Base-by-base conservation (phyloP, 2,797 vertebrate species). In the Pogonophryne albipinna region DNA sequence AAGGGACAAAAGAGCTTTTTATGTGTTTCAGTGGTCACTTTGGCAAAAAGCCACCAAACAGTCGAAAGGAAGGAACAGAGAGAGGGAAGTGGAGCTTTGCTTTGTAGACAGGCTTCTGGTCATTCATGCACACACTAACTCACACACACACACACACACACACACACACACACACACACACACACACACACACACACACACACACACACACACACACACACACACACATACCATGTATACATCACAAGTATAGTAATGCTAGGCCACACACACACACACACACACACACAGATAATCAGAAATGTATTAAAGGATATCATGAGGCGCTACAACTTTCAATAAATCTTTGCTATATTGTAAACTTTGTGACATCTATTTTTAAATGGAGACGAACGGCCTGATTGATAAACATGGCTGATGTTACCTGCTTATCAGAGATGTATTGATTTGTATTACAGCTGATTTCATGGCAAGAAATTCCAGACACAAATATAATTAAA, bases 1-100 rank as follows among this genome's bases (percentile, higher is more conserved):
- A 55, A 23, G 57, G 74, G 69, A 89, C 90, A 91, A 91, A 86
- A 86, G 87, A 82, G 76, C 86, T 87, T 93, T 93, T 68, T 92
- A 93, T 92, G 87, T 83, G 76, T 87, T 88, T 80, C 77, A 75
- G 74, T 85, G 69, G 71, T 70, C 68, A 68, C 61, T 62, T 77
- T 85, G 85, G 82, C 82, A 73, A 76, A 74, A 62, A 49, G 68
- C 81, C 79, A 83, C 16, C 46, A 56, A 74, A 23, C 64, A 64
- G 55, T 69, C 15, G 38, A 82, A 73, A 51, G 27, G 55, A 76
- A 73, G 31, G 84, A 78, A 83, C 19, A 27, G 59, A 72, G 49
- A 61, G 76, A 27, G 64, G 66, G 46, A 75, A 13, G 38, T 47
- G 52, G 50, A 74, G 67, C 66, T 79, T 77, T 82, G 57, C 78